Base-by-base conservation (phyloP, 2,113 vertebrate genomes). In the Corythoichthys intestinalis region DNA sequence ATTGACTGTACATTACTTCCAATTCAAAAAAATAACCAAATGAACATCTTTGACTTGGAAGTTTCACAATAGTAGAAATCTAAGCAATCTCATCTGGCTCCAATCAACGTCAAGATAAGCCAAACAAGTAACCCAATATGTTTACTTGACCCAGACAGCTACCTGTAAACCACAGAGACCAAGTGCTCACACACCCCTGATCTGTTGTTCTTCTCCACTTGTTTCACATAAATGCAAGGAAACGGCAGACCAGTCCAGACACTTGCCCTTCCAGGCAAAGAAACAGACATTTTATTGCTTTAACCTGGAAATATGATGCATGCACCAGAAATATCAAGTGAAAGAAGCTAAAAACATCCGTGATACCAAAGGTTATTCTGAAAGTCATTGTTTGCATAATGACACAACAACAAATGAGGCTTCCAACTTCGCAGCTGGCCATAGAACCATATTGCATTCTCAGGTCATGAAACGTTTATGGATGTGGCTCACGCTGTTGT, bases 141-240 rank as follows among this genome's bases (percentile, higher is more conserved):
- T 63, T 63, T 63, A 47, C 60, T 28, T 63, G 60, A 63, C 60
- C 60, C 60, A 46, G 60, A 63, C 60, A 63, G 60, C 60, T 63
- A 46, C 39, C 60, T 47, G 60, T 47, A 47, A 63, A 63, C n/a
- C 60, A 34, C n/a, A 63, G 46, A 63, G 39, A 39, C 39, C 9
- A 14, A 2, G 1, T 6, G 59, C 15, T 41, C 6, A 2, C 38
- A 44, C 5, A 7, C 9, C 41, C 11, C 5, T 63, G n/a, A 63
- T 46, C 20, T 34, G 60, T 47, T 61, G 38, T 44, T 10, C 60
- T 63, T 28, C 60, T 13, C n/a, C 3, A 13, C 11, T 63, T 12
- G 2, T 44, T 61, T 44, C 3, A 6, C 2, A 46, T 28, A 63
- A 63, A 63, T 39, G 28, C 41, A 13, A 28, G n/a, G 41, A 4